A percentile compares a stretch with the other conserved stretches of the same genome.
phyloP scores from a whole-genome alignment of 2,113 vertebrate species.

The Glaucomys volans region DNA sequence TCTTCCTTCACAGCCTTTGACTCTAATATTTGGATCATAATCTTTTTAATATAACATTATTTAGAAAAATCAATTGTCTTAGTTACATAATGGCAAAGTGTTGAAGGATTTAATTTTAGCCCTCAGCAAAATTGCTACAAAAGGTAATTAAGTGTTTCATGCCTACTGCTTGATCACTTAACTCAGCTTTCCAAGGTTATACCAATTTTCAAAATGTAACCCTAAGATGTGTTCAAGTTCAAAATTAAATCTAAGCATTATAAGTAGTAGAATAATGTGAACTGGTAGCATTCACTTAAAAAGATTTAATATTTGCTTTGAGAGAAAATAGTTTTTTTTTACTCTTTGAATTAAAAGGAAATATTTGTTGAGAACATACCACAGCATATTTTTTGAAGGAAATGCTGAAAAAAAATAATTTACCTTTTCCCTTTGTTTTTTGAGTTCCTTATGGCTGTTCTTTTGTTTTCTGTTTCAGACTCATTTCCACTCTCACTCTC shows the following conservation, averaged over 20 bases:
- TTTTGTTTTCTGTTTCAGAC: conserved; percentile 85
- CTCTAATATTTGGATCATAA: conserved; percentile 89
- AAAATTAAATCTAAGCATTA: conserved; percentile 79
- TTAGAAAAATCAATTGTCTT: conserved; percentile 92
- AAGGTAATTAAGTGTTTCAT: conserved; percentile 90
- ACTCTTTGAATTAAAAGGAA: conserved; percentile 15
- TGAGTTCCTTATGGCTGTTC: conserved; percentile 79
- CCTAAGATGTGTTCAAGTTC: conserved; percentile 84
- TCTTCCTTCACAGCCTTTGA: conserved; percentile 89
- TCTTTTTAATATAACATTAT: conserved; percentile 90
- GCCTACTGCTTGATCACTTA: conserved; percentile 84
- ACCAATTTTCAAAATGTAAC: conserved; percentile 83
- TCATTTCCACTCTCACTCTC: conserved; percentile 88
- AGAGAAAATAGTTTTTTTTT: conserved; percentile 29
- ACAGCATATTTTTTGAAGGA: conserved; percentile 3
- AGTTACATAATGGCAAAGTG: conserved; percentile 88
- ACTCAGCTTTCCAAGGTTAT: conserved; percentile 87
- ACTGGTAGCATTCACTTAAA: conserved; percentile 19
- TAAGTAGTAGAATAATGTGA: conserved; percentile 31
- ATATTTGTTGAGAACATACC: background rate
- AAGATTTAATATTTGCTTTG: conserved; percentile 44
- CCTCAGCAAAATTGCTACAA: conserved; percentile 86
- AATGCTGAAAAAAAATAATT: conserved; percentile 12
- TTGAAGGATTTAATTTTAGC: conserved; percentile 89
- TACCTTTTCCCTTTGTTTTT: conserved; percentile 82